These are phyloP conservation scores for Pantelozetes paolii DNA, from an alignment of 2,888 invertebrate species.

Conservation along the genomic window DNA sequence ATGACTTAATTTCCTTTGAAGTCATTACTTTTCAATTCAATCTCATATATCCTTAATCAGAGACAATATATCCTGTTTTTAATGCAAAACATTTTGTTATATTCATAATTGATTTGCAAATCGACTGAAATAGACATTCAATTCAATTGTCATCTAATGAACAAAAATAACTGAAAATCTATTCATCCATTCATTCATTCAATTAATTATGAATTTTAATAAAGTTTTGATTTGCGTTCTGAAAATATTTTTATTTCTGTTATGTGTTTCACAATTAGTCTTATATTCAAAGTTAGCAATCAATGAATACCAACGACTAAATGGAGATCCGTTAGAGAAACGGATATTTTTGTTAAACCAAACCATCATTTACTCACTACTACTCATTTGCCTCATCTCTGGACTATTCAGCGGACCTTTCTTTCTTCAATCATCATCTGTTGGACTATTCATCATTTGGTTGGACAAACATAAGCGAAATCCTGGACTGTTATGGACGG, in stretches of 20 bases:
- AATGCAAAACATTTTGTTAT: too few relatives aligned
- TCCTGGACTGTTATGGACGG: not conserved
- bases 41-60: too few relatives aligned
- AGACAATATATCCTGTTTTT: too few relatives aligned
- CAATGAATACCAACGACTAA: not conserved
- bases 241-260: not conserved
- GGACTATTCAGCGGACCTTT: constrained; percentile 1
- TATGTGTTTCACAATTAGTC: constrained; percentile 1
- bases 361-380: not conserved
- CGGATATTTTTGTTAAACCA: not conserved
- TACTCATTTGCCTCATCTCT: not conserved
- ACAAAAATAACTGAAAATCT: not conserved
- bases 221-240: not conserved
- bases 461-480: constrained; percentile 1
- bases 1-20: constrained; percentile 3
- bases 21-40: not conserved
- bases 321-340: not conserved
- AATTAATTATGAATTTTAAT: not conserved
- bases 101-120: too few relatives aligned
- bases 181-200: not conserved
- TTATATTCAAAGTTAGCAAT: not conserved
- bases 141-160: not conserved
- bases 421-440: constrained; percentile 9
- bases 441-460: not conserved
- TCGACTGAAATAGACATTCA: not conserved